Percentiles rank a stretch among this genome's conserved stretches.
These are phyloP conservation scores for Eristalis intricaria DNA, from an alignment of 2,888 invertebrate genomes.

Conservation along the genomic window DNA sequence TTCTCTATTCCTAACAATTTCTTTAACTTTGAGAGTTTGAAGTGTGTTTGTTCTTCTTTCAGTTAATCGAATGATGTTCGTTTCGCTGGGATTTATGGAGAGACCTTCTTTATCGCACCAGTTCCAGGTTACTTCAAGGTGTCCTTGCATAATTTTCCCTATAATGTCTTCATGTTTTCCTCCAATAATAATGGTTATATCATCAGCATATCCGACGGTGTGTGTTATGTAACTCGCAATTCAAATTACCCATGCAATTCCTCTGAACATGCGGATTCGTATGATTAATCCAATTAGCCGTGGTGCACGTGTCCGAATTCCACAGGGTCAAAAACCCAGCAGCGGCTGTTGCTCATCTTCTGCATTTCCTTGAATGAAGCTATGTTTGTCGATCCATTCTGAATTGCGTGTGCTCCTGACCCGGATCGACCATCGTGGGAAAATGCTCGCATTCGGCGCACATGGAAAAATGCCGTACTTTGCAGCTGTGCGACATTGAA, in stretches of 20 bases:
- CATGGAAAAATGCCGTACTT: neutral
- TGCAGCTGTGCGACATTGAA: conserved; percentile 4
- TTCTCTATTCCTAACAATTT: too few species aligned
- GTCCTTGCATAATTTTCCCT: too few species aligned
- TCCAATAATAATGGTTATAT: too few species aligned
- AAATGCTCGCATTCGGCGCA: neutral
- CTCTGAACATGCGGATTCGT: conserved; percentile 23
- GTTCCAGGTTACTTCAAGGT: too few species aligned
- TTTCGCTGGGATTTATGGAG: too few species aligned
- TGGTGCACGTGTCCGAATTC: conserved; percentile 17
- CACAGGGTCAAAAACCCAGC: neutral
- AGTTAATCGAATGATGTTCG: too few species aligned
- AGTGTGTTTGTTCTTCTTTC: too few species aligned
- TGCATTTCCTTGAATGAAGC: neutral
- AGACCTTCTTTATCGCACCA: too few species aligned
- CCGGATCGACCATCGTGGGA: neutral
- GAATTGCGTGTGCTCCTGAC: neutral
- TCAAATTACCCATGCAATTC: neutral
- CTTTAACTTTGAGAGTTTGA: too few species aligned
- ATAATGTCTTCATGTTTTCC: too few species aligned
- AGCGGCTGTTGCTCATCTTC: neutral
- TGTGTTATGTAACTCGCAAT: neutral
- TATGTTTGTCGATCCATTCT: neutral
- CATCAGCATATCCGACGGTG: too few species aligned
- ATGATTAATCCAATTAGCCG: conserved; percentile 64